phyloP scores from a whole-genome alignment of 1,140 invertebrate genomes.

The Drosophila pruinosa region DNA sequence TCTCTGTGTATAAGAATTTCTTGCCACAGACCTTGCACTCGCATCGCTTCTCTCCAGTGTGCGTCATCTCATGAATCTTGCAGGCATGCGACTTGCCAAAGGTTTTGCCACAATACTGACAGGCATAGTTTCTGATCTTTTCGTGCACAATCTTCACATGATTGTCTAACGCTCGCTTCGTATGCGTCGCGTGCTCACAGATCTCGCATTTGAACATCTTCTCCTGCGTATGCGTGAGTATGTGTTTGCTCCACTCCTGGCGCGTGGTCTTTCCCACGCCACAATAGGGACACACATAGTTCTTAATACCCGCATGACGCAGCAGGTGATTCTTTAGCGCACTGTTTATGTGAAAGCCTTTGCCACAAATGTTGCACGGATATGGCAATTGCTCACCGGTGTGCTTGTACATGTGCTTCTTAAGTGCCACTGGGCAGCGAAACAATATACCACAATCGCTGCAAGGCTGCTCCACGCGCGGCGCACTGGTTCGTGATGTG shows the following conservation, averaged over 20 bases:
- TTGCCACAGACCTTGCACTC: conserved; percentile 76
- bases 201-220: conserved; percentile 75
- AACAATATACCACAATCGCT: conserved; percentile 69
- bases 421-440: conserved; percentile 68
- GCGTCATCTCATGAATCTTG: conserved; percentile 81
- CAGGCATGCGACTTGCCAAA: conserved; percentile 80
- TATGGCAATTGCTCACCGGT: conserved; percentile 84
- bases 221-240: conserved; percentile 75
- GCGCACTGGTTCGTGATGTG: conserved; percentile 38
- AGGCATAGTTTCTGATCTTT: conserved; percentile 71
- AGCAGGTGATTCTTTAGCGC: conserved; percentile 75
- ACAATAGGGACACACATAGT: conserved; percentile 79
- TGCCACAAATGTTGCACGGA: conserved; percentile 85
- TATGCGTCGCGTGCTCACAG: conserved; percentile 74
- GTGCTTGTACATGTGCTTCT: conserved; percentile 85
- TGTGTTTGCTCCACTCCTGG: conserved; percentile 78
- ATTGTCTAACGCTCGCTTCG: conserved; percentile 66
- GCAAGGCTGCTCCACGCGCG: conserved; percentile 55
- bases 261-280: conserved; percentile 78
- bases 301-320: conserved; percentile 78
- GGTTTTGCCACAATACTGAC: conserved; percentile 77
- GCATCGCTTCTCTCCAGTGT: conserved; percentile 83
- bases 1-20: conserved; percentile 70
- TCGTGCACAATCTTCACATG: conserved; percentile 80
- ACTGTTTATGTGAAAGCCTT: conserved; percentile 74